A percentile compares a stretch with the other conserved stretches of the same genome.
Conservation (phyloP, 2,888 invertebrate genomes). For the Trachelus troglodyta region DNA sequence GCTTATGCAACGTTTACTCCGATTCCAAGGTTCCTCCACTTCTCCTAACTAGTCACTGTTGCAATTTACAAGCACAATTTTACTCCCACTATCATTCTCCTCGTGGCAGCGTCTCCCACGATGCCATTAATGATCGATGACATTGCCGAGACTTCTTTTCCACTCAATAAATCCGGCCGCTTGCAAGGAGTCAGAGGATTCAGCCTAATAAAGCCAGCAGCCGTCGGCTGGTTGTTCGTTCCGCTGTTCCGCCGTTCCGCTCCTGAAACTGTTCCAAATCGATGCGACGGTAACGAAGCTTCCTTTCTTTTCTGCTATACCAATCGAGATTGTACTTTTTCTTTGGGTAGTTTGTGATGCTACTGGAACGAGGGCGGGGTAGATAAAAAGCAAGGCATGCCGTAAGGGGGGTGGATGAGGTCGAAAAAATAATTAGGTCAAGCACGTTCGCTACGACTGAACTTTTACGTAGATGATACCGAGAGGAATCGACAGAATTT, state of each 20-base stretch:
- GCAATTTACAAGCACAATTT: not conserved
- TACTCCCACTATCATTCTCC: not conserved
- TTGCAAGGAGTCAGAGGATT: not conserved
- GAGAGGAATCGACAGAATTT: not conserved
- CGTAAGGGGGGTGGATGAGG: not conserved
- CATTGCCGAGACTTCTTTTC: not conserved
- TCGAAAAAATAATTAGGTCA: not conserved
- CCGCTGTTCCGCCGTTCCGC: not conserved
- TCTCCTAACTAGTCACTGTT: not conserved
- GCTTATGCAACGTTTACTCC: not conserved
- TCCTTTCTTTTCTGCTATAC: not conserved
- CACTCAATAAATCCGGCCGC: not conserved
- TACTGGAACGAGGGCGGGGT: not conserved
- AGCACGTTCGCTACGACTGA: not conserved
- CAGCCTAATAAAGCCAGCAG: not conserved
- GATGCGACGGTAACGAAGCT: not conserved
- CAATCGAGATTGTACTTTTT: not conserved
- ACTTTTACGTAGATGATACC: not conserved
- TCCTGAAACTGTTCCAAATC: not conserved
- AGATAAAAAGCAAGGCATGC: not conserved
- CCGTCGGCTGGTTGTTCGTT: not conserved
- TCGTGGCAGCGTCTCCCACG: not conserved
- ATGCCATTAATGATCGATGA: not conserved
- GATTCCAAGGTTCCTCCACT: not conserved
- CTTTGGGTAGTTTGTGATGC: not conserved